A percentile compares a stretch with the other conserved stretches of the same genome.
Conservation (phyloP, 2,113 vertebrate genomes). For the Tor tambroides region DNA sequence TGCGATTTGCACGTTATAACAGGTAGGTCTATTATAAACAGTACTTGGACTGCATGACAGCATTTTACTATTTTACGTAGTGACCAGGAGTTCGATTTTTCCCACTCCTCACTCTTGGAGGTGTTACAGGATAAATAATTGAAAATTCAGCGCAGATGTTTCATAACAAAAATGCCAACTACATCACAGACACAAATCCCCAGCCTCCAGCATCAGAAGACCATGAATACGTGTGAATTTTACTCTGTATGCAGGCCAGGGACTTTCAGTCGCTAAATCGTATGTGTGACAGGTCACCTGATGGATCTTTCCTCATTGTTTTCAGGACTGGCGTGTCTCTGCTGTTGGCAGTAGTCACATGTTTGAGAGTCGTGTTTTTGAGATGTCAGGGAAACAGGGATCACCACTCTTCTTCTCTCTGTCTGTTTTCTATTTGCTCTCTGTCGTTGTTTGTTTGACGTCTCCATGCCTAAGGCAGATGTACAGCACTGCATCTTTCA, state of each 20-base stretch:
- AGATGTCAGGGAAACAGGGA: constrained; percentile 42
- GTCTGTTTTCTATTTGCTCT: constrained; percentile 18
- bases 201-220: not conserved
- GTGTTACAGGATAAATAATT: constrained; percentile 3
- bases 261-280: not conserved
- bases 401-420: constrained; percentile 13
- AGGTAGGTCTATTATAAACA: not conserved
- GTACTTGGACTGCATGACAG: not conserved
- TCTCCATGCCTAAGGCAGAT: constrained; percentile 31
- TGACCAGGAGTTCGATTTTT: not conserved
- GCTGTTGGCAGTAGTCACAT: constrained; percentile 11
- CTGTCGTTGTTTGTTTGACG: constrained; percentile 47
- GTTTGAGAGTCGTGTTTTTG: constrained; percentile 15
- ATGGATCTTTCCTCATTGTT: constrained; percentile 24
- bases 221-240: not conserved
- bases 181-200: not conserved
- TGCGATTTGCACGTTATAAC: not conserved
- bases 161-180: constrained; percentile 21
- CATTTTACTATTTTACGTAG: not conserved
- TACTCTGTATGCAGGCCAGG: not conserved
- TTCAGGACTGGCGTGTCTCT: constrained; percentile 4
- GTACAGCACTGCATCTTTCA: constrained; percentile 6
- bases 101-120: not conserved
- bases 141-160: constrained; percentile 6
- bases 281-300: not conserved